Percentiles rank a stretch among this genome's conserved stretches.
Conservation (phyloP, 1,140 invertebrate genomes). For the Lordiphosa stackelbergi region DNA sequence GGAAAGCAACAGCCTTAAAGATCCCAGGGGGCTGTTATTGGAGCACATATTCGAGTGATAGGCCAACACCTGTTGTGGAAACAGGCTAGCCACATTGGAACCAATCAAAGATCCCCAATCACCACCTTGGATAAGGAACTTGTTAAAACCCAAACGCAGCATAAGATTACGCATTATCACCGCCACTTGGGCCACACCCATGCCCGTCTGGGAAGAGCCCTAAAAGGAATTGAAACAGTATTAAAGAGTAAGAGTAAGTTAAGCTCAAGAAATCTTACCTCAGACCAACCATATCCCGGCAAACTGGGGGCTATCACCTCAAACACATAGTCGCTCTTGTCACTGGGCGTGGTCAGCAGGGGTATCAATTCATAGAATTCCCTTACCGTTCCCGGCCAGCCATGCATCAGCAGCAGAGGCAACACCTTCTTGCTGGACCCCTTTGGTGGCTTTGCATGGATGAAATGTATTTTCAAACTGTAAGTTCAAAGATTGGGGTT, state of each 20-base stretch:
- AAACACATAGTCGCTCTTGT: slow-evolving; percentile 83
- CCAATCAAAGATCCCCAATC: slow-evolving; percentile 87
- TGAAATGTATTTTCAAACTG: slow-evolving; percentile 86
- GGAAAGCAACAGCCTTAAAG: slow-evolving; percentile 35
- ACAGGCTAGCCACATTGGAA: slow-evolving; percentile 81
- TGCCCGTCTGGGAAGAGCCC: slow-evolving; percentile 81
- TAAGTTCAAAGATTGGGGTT: slow-evolving; percentile 12
- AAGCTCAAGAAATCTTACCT: slow-evolving; percentile 77
- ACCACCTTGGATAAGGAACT: slow-evolving; percentile 89
- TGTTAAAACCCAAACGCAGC: slow-evolving; percentile 85
- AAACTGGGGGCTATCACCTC: slow-evolving; percentile 89
- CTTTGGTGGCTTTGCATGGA: slow-evolving; percentile 80
- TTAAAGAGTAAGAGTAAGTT: not conserved
- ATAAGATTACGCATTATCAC: slow-evolving; percentile 90
- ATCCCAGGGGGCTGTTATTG: slow-evolving; percentile 35
- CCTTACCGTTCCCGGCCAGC: slow-evolving; percentile 93
- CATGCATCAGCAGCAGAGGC: slow-evolving; percentile 88
- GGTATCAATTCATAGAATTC: slow-evolving; percentile 92
- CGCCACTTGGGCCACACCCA: slow-evolving; percentile 82
- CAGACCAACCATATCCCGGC: slow-evolving; percentile 91
- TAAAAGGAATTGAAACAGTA: slow-evolving; percentile 27
- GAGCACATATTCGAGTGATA: slow-evolving; percentile 83
- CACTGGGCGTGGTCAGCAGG: slow-evolving; percentile 80
- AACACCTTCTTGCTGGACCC: slow-evolving; percentile 79
- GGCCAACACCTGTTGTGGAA: slow-evolving; percentile 82